Base-by-base conservation (phyloP, 2,888 invertebrate species). In the Nasonovia ribisnigri region DNA sequence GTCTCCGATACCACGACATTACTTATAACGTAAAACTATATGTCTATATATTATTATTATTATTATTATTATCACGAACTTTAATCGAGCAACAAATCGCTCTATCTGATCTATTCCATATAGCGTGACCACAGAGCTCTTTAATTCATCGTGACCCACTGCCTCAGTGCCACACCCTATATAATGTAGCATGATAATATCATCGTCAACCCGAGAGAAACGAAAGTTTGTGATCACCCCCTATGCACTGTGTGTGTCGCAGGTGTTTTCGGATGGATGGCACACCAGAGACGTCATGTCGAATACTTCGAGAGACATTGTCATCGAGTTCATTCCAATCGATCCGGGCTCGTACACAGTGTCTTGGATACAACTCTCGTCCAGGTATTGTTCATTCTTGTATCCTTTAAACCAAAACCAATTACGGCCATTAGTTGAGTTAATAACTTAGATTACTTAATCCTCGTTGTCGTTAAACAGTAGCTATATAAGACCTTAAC, bases 211-310 rank as follows among this genome's bases (percentile, higher is more conserved):
- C 77, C 36, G 6, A 77, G 36, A 77, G 36, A 77, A 77, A 20
- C 77, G 20, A 77, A 77, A 77, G 20, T 77, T 36, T 20, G 20
- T 77, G 36, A 36, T 77, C 36, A 77, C 8, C 20, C 20, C 8
- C 20, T 77, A 8, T 77, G 26, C 8, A 26, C 8, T 57, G 57
- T 57, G 26, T 26, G 54, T 57, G 57, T 36, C 29, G 42, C 95
- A 95, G 95, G 97, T 98, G 90, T 98, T 98, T 95, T 98, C 98
- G 89, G 97, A 98, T 95, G 98, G 98, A 67, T 98, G 98, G 98
- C 96, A 96, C 94, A 95, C 96, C 94, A 95, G 96, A 95, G 96
- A 95, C 92, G 95, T 95, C 94, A 95, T 96, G 95, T 94, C 95
- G n/a, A 95, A 95, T 43, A 91, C 95, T 11, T 95, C 95, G 24